These are phyloP conservation scores for Fragum fragum DNA, from an alignment of 2,888 invertebrate genomes.

Conservation along the genomic window DNA sequence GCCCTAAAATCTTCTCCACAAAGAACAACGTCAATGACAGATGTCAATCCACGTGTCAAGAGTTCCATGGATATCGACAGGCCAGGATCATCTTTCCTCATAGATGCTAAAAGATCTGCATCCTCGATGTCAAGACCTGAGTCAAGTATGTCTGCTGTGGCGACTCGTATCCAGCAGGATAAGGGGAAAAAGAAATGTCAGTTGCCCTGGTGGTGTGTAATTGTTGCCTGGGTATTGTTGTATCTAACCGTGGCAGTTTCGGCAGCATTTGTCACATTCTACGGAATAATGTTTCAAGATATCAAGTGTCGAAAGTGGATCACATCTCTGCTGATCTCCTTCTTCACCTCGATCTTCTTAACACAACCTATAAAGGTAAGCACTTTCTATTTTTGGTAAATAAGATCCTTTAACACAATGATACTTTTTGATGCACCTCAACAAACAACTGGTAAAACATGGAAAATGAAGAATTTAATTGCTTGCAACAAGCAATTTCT, in stretches of 20 bases:
- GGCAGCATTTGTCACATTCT: conserved; percentile 87
- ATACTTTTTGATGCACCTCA: too few relatives aligned
- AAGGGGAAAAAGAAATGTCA: conserved; percentile 78
- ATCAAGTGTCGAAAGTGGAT: conserved; percentile 88
- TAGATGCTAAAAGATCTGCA: conserved; percentile 62
- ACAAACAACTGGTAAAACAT: too few relatives aligned
- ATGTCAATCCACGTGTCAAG: conserved; percentile 70
- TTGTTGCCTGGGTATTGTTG: conserved; percentile 87
- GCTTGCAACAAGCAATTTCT: too few relatives aligned
- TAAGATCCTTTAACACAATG: background rate
- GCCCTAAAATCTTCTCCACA: conserved; percentile 76
- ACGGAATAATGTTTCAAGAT: conserved; percentile 88
- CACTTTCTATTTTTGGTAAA: too few relatives aligned
- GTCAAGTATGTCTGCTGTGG: conserved; percentile 60
- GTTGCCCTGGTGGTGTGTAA: conserved; percentile 85
- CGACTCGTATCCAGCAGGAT: conserved; percentile 13
- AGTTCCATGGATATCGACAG: conserved; percentile 52
- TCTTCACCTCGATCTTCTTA: conserved; percentile 87
- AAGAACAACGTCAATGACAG: conserved; percentile 70
- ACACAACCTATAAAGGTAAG: conserved; percentile 88
- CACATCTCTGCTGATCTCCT: conserved; percentile 87
- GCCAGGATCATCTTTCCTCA: conserved; percentile 66
- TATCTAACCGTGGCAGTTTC: conserved; percentile 84
- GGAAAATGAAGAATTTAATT: too few relatives aligned
- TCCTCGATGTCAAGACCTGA: conserved; percentile 69